Conservation (phyloP, 37 sponge, comb jelly and placozoan species). For the Theonella swinhoei region DNA sequence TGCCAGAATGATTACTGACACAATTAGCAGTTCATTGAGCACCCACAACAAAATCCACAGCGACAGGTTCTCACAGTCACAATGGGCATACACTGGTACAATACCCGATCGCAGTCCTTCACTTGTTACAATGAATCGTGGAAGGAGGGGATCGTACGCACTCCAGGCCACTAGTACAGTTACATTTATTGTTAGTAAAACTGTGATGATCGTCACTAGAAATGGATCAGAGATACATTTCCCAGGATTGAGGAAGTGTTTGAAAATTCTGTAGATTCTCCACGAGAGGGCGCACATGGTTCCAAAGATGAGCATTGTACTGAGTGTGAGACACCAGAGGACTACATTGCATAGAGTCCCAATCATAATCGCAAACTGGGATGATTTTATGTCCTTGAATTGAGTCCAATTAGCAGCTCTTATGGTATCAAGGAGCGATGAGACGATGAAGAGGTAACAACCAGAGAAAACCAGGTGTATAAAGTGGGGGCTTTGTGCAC, state of each 20-base stretch:
- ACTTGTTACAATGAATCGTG: not conserved
- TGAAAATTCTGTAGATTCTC: constrained; percentile 22
- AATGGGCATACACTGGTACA: not conserved
- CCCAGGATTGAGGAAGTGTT: not conserved
- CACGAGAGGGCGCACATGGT: constrained; percentile 8
- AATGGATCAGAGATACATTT: not conserved
- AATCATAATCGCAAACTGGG: not conserved
- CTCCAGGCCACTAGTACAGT: not conserved
- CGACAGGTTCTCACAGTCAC: not conserved
- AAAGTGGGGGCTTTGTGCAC: constrained; percentile 22
- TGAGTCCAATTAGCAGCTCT: not conserved
- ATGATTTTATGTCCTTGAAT: not conserved
- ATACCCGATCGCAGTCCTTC: not conserved
- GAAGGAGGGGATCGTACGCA: not conserved
- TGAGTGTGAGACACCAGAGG: not conserved
- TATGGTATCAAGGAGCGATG: not conserved
- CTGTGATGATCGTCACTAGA: not conserved
- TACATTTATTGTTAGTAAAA: not conserved
- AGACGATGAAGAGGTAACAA: constrained; percentile 8
- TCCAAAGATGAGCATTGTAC: constrained; percentile 18
- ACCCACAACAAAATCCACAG: not conserved
- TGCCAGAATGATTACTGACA: not conserved
- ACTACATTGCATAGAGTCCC: not conserved
- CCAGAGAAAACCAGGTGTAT: constrained; percentile 48
- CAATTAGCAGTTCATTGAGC: not conserved